Evolutionary conservation across 23 tunicate species (phyloP).

Genomic region (Phallusia fumigata): DNA sequence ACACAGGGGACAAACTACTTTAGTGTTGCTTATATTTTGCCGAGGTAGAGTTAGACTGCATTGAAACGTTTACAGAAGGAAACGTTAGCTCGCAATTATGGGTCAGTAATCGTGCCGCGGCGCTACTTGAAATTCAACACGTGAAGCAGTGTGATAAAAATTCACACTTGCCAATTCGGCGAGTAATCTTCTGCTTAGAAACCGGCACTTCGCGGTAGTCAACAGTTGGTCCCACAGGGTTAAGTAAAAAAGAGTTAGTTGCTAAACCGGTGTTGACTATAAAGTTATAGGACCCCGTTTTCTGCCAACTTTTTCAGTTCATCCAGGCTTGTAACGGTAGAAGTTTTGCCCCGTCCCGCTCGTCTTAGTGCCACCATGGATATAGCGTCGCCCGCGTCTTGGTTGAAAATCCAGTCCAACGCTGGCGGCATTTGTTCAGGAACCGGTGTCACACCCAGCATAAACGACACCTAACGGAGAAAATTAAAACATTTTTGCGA

Average conservation of each 20-base stretch:
- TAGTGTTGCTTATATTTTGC: too few species aligned
- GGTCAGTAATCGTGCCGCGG: too few species aligned
- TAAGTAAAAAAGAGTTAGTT: neutral
- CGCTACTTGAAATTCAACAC: too few species aligned
- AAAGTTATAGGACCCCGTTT: constrained; percentile 40
- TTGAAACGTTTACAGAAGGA: too few species aligned
- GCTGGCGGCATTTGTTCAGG: constrained; percentile 91
- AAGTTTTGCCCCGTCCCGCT: constrained; percentile 68
- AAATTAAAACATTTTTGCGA: too few species aligned
- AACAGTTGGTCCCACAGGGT: neutral
- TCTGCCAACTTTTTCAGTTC: constrained; percentile 34
- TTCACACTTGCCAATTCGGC: too few species aligned
- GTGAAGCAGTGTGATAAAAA: too few species aligned
- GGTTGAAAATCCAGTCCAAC: constrained; percentile 68
- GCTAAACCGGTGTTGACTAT: neutral
- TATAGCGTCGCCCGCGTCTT: constrained; percentile 91
- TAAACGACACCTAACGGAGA: constrained; percentile 53
- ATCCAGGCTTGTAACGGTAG: constrained; percentile 34
- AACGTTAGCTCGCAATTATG: too few species aligned
- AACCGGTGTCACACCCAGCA: constrained; percentile 74
- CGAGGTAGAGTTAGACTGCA: too few species aligned
- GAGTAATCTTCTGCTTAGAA: too few species aligned
- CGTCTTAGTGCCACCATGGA: constrained; percentile 53
- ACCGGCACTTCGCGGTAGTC: too few species aligned
- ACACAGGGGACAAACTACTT: too few species aligned